Base-by-base conservation (phyloP, 2,113 vertebrate genomes). In the Chrysochloris asiatica region DNA sequence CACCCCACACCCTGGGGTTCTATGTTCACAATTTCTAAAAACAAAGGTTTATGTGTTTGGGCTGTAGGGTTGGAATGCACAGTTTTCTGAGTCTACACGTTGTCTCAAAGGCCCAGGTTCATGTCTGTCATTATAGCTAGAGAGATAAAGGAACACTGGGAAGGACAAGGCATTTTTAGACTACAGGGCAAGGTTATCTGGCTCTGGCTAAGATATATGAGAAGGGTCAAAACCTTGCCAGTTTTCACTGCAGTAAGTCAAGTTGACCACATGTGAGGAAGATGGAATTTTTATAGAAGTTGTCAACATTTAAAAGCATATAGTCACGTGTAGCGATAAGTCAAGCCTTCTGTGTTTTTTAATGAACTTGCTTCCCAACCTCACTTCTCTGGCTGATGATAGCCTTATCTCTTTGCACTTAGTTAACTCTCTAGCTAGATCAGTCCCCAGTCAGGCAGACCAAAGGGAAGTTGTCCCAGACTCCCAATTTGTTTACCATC, bases 201-300 rank as follows among this genome's bases (percentile, higher is more conserved):
- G 79, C 47, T 92, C 84, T 52, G 72, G 77, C 75, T 95, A 93
- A 97, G 95, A 96, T 83, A 95, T 96, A 95, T 89, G 80, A 41
- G 36, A 86, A 94, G 92, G 86, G 86, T 84, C 83, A 95, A 78
- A 78, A 52, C 89, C 65, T 95, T 77, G 83, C 86, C 89, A 50
- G 36, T 82, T 81, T 48, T 83, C 76, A 21, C 0, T 0, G 47
- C 72, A 95, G 88, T 84, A 81, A 73, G 72, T 83, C 91, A 86
- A 90, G 84, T 36, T 87, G 83, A 75, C 75, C 0, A 5, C 76
- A 65, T 36, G 77, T 50, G 75, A 91, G 71, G 81, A 76, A 96
- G 77, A 93, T 67, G 84, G 80, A 95, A 30, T 93, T 90, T 94
- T 95, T 90, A 93, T 65, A 88, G 86, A 94, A 88, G 63, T 63